Base-by-base conservation (phyloP, 2,113 vertebrate genomes). In the Rhinichthys klamathensis region DNA sequence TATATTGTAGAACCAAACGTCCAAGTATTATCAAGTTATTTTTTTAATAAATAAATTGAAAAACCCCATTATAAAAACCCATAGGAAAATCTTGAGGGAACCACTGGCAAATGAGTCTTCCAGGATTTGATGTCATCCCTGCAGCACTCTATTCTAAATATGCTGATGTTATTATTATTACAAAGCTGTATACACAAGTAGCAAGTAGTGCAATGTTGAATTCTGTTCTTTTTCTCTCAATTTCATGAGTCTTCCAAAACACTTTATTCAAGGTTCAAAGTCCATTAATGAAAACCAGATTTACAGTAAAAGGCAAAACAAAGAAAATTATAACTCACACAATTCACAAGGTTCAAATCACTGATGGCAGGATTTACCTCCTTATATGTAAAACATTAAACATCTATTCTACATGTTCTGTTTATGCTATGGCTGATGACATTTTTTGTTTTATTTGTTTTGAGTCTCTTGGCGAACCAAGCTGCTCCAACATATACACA, bases 201-300 rank as follows among this genome's bases (percentile, higher is more conserved):
- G 46, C 13, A 15, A 30, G 13, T 2, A 46, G 23, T 74, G 12
- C 1, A 4, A 73, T 44, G 4, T 21, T 44, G 18, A 76, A 54
- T 76, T 32, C 2, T 13, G 75, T 23, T 77, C 25, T 54, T 77
- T 21, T 32, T 54, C 25, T 15, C 23, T 61, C 35, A 44, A 16
- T 80, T 41, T 25, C 35, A 80, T 13, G 1, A 67, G 12, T 35
- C 44, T 49, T 30, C 18, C 63, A 54, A 67, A 84, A 90, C 86
- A 54, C 51, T 90, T 90, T 49, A 82, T 82, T 82, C 18, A 82
- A 81, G 58, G 41, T 65, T 81, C 23, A 79, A 25, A 56, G 27
- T 77, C 16, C 46, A 61, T 49, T 30, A 44, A 80, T 65, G 7
- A 65, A 65, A 49, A 63, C 4, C 25, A 82, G 18, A 30, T 82